These are phyloP conservation scores for Zaprionus lachaisei DNA, from an alignment of 1,140 invertebrate genomes.

Conservation along the genomic window DNA sequence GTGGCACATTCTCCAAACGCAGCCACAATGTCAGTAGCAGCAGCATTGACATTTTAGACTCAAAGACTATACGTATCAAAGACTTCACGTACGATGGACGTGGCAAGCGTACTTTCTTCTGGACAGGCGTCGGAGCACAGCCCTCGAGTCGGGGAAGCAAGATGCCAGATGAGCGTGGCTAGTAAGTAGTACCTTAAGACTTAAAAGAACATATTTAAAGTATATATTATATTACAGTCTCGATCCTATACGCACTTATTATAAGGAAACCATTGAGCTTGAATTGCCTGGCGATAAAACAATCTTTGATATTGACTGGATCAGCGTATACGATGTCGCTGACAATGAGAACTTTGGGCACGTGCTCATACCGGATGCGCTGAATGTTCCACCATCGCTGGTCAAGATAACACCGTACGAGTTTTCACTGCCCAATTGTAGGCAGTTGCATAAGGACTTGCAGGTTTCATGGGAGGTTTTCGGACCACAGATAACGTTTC, in stretches of 20 bases:
- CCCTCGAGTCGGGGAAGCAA: conserved; percentile 92
- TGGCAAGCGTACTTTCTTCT: conserved; percentile 92
- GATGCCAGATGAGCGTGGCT: conserved; percentile 96
- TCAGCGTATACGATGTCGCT: conserved; percentile 91
- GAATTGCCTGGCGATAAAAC: conserved; percentile 93
- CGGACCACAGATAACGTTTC: conserved; percentile 94
- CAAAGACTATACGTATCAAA: conserved; percentile 91
- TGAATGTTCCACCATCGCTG: conserved; percentile 94
- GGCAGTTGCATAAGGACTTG: conserved; percentile 92
- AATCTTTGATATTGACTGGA: conserved; percentile 94
- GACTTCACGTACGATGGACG: conserved; percentile 92
- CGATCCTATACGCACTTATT: conserved; percentile 89
- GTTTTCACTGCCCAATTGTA: conserved; percentile 91
- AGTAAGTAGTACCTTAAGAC: conserved; percentile 88
- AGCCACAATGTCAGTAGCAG: conserved; percentile 90
- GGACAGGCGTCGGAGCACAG: conserved; percentile 94
- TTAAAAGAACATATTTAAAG: background rate
- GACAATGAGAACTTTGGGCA: conserved; percentile 90
- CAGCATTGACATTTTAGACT: conserved; percentile 90
- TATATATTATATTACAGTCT: conserved; percentile 85
- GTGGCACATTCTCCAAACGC: conserved; percentile 89
- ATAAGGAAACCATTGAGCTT: conserved; percentile 90
- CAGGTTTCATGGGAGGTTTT: conserved; percentile 96
- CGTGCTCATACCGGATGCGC: conserved; percentile 90
- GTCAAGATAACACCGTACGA: conserved; percentile 87